Evolutionary conservation across 2,888 invertebrate genomes (phyloP).

Genomic region (Agapetus fuscipes): DNA sequence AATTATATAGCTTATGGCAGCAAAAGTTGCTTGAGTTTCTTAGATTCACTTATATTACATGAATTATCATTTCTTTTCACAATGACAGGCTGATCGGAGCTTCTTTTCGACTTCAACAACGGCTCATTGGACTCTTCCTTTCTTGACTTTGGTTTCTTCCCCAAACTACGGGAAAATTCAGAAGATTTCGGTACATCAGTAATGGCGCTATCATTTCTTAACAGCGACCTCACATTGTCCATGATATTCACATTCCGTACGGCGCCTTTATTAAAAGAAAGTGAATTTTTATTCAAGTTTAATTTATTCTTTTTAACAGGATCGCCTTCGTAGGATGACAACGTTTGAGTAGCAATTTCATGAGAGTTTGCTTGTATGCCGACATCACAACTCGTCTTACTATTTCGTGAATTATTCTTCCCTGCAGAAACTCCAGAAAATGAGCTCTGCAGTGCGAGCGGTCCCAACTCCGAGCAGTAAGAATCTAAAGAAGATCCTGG

Average conservation of each 20-base stretch:
- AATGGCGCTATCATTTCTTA: too few species aligned
- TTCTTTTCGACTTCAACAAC: slow-evolving; percentile 8
- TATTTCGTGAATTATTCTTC: slow-evolving; percentile 38
- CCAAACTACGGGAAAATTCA: too few species aligned
- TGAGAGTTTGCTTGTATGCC: slow-evolving; percentile 49
- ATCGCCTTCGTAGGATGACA: slow-evolving; percentile 24
- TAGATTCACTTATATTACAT: slow-evolving; percentile 31
- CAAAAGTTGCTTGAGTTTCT: slow-evolving; percentile 34
- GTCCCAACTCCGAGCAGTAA: slow-evolving; percentile 36
- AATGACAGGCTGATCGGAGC: slow-evolving; percentile 11
- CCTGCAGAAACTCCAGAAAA: slow-evolving; percentile 38
- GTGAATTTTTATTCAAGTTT: too few species aligned
- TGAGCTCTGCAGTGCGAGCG: slow-evolving; percentile 33
- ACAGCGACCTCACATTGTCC: too few species aligned
- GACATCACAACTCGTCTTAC: slow-evolving; percentile 46
- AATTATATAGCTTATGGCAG: slow-evolving; percentile 30
- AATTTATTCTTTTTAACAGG: slow-evolving; percentile 11
- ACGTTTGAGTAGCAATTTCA: slow-evolving; percentile 39
- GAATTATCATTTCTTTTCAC: slow-evolving; percentile 15
- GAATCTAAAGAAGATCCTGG: slow-evolving; percentile 24
- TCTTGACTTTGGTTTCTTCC: too few species aligned
- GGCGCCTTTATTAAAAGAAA: too few species aligned
- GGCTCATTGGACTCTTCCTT: slow-evolving; percentile 25
- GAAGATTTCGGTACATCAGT: too few species aligned
- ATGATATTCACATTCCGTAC: too few species aligned